Evolutionary conservation across 2,797 vertebrate genomes (phyloP).

Genomic region (Manis crassicaudata): DNA sequence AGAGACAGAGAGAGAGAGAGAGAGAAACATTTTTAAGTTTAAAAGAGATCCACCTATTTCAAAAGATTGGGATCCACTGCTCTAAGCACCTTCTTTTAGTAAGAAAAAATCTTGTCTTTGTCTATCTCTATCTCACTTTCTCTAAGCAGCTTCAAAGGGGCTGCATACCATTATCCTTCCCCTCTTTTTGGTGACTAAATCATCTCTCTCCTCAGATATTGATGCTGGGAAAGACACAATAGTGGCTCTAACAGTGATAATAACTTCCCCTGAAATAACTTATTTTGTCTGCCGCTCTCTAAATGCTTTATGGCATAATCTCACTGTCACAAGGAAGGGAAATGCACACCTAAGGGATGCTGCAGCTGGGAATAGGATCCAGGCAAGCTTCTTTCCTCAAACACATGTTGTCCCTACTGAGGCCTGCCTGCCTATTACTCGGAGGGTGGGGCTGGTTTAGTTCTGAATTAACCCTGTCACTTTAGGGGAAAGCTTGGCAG

Average conservation of each 20-base stretch:
- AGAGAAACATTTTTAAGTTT: neutral
- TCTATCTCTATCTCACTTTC: neutral
- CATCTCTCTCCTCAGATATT: slow-evolving; percentile 33
- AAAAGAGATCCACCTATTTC: neutral
- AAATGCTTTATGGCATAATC: neutral
- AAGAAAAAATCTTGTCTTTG: slow-evolving; percentile 32
- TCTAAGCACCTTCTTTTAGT: slow-evolving; percentile 35
- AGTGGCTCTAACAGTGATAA: slow-evolving; percentile 49
- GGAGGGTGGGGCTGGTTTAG: neutral
- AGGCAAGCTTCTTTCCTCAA: neutral
- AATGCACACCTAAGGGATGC: neutral
- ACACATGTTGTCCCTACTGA: neutral
- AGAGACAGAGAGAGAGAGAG: neutral
- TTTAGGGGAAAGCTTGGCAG: neutral
- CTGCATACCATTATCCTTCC: slow-evolving; percentile 12
- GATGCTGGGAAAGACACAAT: slow-evolving; percentile 47
- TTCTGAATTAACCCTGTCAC: neutral
- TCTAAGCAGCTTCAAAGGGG: slow-evolving; percentile 31
- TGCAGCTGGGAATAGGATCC: neutral
- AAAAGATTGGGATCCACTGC: neutral
- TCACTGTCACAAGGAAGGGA: neutral
- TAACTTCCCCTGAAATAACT: slow-evolving; percentile 23
- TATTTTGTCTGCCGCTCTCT: slow-evolving; percentile 42
- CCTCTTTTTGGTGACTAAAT: slow-evolving; percentile 32
- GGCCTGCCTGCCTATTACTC: neutral